A percentile compares a stretch with the other conserved stretches of the same genome.
These are phyloP conservation scores for Grantiella picta DNA, from an alignment of 2,113 vertebrate genomes.

Conservation along the genomic window DNA sequence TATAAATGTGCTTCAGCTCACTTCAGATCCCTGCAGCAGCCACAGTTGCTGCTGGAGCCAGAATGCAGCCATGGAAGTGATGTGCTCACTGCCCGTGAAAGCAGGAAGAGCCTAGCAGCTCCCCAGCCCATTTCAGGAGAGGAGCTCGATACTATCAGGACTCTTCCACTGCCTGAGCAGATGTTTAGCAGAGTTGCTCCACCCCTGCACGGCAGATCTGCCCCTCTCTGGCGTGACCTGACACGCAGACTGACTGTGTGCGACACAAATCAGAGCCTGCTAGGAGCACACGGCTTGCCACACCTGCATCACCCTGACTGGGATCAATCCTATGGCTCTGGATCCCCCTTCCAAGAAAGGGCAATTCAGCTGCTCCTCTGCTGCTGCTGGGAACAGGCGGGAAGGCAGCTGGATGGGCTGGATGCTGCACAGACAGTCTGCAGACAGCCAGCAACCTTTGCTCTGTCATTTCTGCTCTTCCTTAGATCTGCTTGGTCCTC, in stretches of 20 bases:
- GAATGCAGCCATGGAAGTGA: not conserved
- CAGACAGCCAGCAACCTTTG: not conserved
- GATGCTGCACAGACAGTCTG: not conserved
- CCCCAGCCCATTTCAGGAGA: not conserved
- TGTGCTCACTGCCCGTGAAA: accelerated
- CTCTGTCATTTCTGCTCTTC: not conserved
- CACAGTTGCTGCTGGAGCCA: accelerated
- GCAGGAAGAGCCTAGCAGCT: not conserved
- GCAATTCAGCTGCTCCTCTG: not conserved
- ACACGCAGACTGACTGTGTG: not conserved
- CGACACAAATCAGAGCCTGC: not conserved
- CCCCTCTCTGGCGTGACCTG: not conserved
- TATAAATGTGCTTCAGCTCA: not conserved
- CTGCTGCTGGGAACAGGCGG: not conserved
- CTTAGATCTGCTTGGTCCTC: not conserved
- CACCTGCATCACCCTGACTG: not conserved
- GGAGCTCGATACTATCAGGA: not conserved
- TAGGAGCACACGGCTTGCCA: not conserved
- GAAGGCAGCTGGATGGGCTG: not conserved
- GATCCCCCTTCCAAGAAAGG: not conserved
- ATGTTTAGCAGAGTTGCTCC: not conserved
- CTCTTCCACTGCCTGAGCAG: not conserved
- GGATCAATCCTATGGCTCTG: accelerated
- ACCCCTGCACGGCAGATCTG: not conserved
- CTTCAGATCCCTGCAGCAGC: not conserved